Evolutionary conservation across 1,140 invertebrate species (phyloP), one percentile per base, ranked within the genome.

Genomic region (Drosophila trapezifrons): DNA sequence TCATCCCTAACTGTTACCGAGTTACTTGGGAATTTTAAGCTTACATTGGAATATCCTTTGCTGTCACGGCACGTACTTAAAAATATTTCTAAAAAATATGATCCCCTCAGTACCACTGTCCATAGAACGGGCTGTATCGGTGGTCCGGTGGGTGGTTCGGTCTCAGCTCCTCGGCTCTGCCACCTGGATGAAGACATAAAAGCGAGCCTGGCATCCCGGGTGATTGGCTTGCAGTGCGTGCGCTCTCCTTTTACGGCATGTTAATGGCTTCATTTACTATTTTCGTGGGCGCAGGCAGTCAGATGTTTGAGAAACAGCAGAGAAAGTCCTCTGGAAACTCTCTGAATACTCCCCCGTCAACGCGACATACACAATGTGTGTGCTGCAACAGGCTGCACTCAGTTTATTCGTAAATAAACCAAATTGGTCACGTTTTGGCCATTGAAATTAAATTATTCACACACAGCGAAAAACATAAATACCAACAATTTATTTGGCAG

Each of bases 371-470:
- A 32, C 59, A 63, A 62, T 47, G 45, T 67, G 62, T 47, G 45
- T 63, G 62, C 12, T 72, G 71, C 55, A 66, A 49, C 63, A 63
- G 46, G 54, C 67, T 76, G 69, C 73, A 74, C 74, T 64, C 76
- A 74, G 80, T 90, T 91, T 91, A 91, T 90, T 32, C 2, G 81
- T 91, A 91, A 91, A 91, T 91, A 91, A 91, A 91, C 90, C 85
- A 91, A 91, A 91, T 91, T 91, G 90, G 90, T 91, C 90, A 91
- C 90, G 90, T 90, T 91, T 91, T 81, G 74, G 56, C 74, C 78
- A 91, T 89, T 84, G 46, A 63, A 87, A 87, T 86, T 79, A 82
- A 87, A 77, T 79, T 75, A 85, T 84, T 72, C 59, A 64, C 65
- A 78, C 83, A 82, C 46, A 67, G 78, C 70, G 45, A 85, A 87